Percentiles rank a stretch among this genome's conserved stretches.
Evolutionary conservation across 2,888 invertebrate genomes (phyloP).

Genomic region (Euspilapteryx auroguttella): DNA sequence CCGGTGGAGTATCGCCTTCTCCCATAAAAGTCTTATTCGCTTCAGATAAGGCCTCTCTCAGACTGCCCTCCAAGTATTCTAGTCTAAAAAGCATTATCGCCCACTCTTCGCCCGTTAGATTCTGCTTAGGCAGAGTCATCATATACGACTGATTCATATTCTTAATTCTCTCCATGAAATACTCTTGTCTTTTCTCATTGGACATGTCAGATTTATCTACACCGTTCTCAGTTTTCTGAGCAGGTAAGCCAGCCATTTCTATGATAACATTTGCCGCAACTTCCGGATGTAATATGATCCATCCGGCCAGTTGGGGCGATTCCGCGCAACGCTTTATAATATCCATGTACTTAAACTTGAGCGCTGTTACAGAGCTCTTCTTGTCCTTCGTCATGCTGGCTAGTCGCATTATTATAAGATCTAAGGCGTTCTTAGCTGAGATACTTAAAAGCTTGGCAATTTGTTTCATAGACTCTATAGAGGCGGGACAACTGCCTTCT

Average conservation of each 20-base stretch:
- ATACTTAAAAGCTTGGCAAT: slow-evolving; percentile 28
- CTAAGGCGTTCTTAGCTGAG: slow-evolving; percentile 31
- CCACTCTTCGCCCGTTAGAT: slow-evolving; percentile 40
- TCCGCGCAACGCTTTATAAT: slow-evolving; percentile 33
- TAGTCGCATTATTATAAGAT: slow-evolving; percentile 36
- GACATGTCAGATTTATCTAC: slow-evolving; percentile 23
- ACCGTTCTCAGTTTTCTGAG: slow-evolving; percentile 18
- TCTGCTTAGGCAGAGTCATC: slow-evolving; percentile 33
- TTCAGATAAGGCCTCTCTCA: slow-evolving; percentile 22
- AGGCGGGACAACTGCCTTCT: slow-evolving; percentile 18
- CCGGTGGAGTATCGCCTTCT: too few relatives aligned
- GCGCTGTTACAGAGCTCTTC: slow-evolving; percentile 25
- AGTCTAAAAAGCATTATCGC: slow-evolving; percentile 34
- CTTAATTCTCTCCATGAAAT: slow-evolving; percentile 28
- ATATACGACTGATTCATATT: slow-evolving; percentile 37
- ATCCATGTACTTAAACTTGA: slow-evolving; percentile 40
- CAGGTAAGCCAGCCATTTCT: slow-evolving; percentile 31
- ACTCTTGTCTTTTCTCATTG: slow-evolving; percentile 27
- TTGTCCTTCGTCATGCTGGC: slow-evolving; percentile 32
- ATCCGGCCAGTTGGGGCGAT: slow-evolving; percentile 27
- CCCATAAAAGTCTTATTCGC: too few relatives aligned
- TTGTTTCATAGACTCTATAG: slow-evolving; percentile 29
- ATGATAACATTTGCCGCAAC: slow-evolving; percentile 31
- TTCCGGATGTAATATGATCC: slow-evolving; percentile 35
- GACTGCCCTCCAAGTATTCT: slow-evolving; percentile 29